Base-by-base conservation (phyloP, 2,797 vertebrate genomes). In the Spheniscus humboldti region DNA sequence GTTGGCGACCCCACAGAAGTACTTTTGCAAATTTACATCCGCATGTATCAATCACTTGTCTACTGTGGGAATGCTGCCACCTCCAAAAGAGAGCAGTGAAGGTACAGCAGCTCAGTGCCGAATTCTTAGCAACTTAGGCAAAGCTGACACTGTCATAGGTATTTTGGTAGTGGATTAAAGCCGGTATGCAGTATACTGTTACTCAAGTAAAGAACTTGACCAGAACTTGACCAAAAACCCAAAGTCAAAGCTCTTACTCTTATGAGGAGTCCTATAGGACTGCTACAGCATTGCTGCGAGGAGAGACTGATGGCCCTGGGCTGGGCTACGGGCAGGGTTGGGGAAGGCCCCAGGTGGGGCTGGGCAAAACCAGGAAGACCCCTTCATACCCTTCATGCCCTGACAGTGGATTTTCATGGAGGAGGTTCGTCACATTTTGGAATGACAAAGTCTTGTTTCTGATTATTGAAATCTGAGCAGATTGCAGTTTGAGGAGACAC, bases 281-380 rank as follows among this genome's bases (percentile, higher is more conserved):
- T 63, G 31, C 37, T 62, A 23, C 0, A 1, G 27, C 17, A 52
- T 37, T 1, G 0, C 27, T 71, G 20, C 41, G 12, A 10, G 63
- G 22, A 67, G 10, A 73, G 43, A 62, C 3, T 23, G 18, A 43
- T n/a, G 52, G 27, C n/a, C 18, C 52, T 1, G 0, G 3, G 4
- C n/a, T 67, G 31, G n/a, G 19, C 18, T 23, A 43, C 1, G 1
- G n/a, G 18, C 17, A 62, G 59, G 30, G 18, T 28, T 3, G 3
- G 4, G 33, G 11, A 30, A 59, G 11, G 11, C 4, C 9, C 18
- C 11, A 39, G 22, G 8, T 18, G 7, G 53, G 22, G 59, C 8
- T 62, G 30, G 14, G 30, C 7, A 90, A 81, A 10, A 3, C 13
- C 11, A 30, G 20, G 56, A 81, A 88, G 18, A 60, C 5, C 10